A percentile compares a stretch with the other conserved stretches of the same genome.
Conservation (phyloP, 2,888 invertebrate species). For the Beris morrisii region DNA sequence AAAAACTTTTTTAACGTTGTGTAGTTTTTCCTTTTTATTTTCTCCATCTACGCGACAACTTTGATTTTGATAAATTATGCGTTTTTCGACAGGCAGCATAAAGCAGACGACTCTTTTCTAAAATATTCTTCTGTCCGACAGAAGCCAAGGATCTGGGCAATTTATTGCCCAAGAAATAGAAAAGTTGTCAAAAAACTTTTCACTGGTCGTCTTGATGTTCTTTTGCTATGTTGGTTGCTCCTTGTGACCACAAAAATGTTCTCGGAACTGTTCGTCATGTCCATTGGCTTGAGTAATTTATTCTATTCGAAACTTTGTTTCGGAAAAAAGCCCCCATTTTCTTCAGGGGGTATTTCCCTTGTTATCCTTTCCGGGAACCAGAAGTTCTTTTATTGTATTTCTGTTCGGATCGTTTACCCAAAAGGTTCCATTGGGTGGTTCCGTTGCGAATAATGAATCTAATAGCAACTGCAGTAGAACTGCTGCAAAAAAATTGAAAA, state of each 20-base stretch:
- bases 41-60: not conserved
- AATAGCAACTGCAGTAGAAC: no score
- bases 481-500: no score
- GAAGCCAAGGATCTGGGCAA: not conserved
- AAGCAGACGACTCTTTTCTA: constrained; percentile 15
- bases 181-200: constrained; percentile 12
- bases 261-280: not conserved
- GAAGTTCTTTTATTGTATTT: no score
- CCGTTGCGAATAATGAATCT: no score
- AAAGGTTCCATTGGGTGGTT: no score
- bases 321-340: not conserved
- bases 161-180: constrained; percentile 22
- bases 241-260: not conserved
- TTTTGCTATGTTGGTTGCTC: not conserved
- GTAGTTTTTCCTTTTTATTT: no score
- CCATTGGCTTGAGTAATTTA: constrained; percentile 27
- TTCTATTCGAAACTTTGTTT: constrained; percentile 15
- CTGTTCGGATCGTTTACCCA: no score
- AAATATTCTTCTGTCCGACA: not conserved
- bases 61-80: constrained; percentile 29
- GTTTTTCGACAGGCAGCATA: constrained; percentile 20
- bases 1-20: no score
- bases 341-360: no score
- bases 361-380: no score
- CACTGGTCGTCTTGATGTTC: not conserved